Evolutionary conservation across 2,113 vertebrate genomes (phyloP), one percentile per base, ranked within the genome.

Genomic region (Gymnocephalus cernua): DNA sequence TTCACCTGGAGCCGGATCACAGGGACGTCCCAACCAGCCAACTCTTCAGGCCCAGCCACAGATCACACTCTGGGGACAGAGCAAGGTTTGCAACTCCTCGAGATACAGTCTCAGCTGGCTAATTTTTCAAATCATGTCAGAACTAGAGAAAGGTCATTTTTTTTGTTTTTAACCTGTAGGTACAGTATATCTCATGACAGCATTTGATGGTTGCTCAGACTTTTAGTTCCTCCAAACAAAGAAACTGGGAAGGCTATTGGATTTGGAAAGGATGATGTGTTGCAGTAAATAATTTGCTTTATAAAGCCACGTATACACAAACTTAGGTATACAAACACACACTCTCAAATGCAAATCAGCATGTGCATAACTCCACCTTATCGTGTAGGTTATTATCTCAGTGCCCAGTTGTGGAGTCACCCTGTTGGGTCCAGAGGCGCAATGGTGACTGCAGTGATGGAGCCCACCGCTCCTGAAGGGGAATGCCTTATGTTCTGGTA

Each of bases 401-500:
- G 94, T 67, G 93, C 94, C 38, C 88, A 92, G 64, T 65, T 93
- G 59, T 95, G 93, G 95, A 85, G 70, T 58, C 82, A 90, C 16
- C 76, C 86, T 23, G 54, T 27, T 1, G 92, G 85, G 4, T 88
- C 88, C 77, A 89, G 45, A 76, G 85, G 51, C 0, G 53, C 88
- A 1, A 86, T 95, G 45, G 56, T 70, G 66, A 94, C 90, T 1
- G 79, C 70, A 3, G 35, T 83, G 35, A 87, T 93, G 81, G 86
- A 91, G 32, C 86, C 94, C 14, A 93, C 93, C 1, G 77, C 91
- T 3, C 41, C 74, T 58, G 85, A 86, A 0, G 93, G 93, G 9
- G 94, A 94, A 63, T 96, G 95, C 68, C 88, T 95, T 19, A 92
- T 93, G 74, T 96, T 96, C 84, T 96, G 94, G 94, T 96, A 94